Base-by-base conservation (phyloP, 2,797 vertebrate species). In the Rachycentron canadum region DNA sequence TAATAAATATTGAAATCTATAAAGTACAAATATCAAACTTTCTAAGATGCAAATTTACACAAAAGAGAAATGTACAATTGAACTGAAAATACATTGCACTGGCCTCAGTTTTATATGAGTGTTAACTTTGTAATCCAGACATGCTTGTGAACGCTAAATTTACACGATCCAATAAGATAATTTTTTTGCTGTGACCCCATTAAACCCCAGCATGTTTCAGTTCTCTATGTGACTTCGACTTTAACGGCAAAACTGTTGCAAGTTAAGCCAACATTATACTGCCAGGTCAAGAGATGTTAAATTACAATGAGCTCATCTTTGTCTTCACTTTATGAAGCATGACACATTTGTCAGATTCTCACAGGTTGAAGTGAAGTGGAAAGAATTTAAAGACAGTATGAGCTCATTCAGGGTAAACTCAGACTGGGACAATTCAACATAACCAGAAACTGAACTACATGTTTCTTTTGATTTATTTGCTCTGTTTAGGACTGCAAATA, bases 261-360 rank as follows among this genome's bases (percentile, higher is more conserved):
- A 70, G 69, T 76, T 73, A 43, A 52, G 38, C 43, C 40, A 28
- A 34, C 61, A 58, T 12, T 17, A 3, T 0, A 38, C 23, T 19
- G 36, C 53, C 1, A 16, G 56, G 28, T 76, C 64, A 73, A 16
- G 17, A 26, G 3, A 75, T 34, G 9, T 25, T 26, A 23, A 30
- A 58, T 13, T 28, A 23, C 25, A 52, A 1, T 30, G 1, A 40
- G 17, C 41, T 68, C 16, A 19, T 65, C 52, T 73, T 76, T 82
- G 62, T 85, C 10, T 75, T 17, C 5, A 17, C 1, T 21, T 32
- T n/a, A 75, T 81, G 69, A 79, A 40, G 41, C 3, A 0, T 40
- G 19, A 56, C 70, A 13, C 52, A 23, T 81, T 63, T 82, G 75
- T 79, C 73, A 61, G 26, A 40, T 83, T 43, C 55, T 34, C 43